phyloP scores from a whole-genome alignment of 64 coral and sea anemone genomes.

The Pocillopora verrucosa region DNA sequence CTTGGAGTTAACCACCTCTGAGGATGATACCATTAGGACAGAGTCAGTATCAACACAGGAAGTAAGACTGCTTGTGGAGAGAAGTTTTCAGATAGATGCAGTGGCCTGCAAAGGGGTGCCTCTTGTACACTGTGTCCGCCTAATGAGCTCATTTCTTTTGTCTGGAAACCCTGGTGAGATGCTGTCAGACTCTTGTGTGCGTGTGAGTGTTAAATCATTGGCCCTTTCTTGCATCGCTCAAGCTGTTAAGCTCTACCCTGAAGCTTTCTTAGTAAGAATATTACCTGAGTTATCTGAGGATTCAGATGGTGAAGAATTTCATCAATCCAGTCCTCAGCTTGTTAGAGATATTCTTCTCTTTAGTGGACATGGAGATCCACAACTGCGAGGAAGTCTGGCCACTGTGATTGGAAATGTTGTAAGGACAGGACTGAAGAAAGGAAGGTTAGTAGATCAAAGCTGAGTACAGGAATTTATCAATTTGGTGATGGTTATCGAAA shows the following conservation, averaged over 20 bases:
- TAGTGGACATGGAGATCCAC: conserved; percentile 88
- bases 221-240: conserved; percentile 77
- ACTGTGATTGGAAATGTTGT: conserved; percentile 83
- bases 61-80: conserved; percentile 72
- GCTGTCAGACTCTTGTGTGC: conserved; percentile 85
- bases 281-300: conserved; percentile 54
- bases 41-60: conserved; percentile 84
- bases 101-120: conserved; percentile 85
- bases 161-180: conserved; percentile 86
- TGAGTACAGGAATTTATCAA: no score
- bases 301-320: conserved; percentile 1
- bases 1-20: conserved; percentile 37
- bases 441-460: conserved; percentile 53
- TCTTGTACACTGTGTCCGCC: conserved; percentile 85
- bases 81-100: conserved; percentile 92
- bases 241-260: conserved; percentile 69
- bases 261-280: conserved; percentile 84
- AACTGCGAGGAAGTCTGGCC: conserved; percentile 77
- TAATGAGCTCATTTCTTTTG: conserved; percentile 94
- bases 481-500: no score
- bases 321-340: conserved; percentile 54
- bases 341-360: conserved; percentile 88
- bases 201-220: conserved; percentile 94
- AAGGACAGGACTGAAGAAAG: conserved; percentile 64
- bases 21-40: conserved; percentile 50